A percentile compares a stretch with the other conserved stretches of the same genome.
Evolutionary conservation across 2,888 invertebrate genomes (phyloP).

Genomic region (Harmothoe impar): DNA sequence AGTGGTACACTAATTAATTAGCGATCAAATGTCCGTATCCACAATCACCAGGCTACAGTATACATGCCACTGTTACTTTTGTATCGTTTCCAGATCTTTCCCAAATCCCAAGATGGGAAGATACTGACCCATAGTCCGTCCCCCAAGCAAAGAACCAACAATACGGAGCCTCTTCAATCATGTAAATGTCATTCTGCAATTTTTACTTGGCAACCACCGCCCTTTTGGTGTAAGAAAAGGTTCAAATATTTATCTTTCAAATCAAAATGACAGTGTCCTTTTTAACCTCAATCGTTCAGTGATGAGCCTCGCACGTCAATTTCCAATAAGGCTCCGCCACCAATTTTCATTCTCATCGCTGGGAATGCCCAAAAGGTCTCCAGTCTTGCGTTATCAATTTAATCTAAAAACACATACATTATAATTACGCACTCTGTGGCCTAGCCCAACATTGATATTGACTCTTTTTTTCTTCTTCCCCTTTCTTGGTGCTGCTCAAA

Average conservation of each 20-base stretch:
- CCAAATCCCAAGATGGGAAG: neutral
- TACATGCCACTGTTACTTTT: too few species aligned
- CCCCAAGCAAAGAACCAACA: neutral
- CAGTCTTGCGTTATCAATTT: conserved; percentile 34
- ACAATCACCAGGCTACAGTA: too few species aligned
- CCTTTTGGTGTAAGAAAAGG: neutral
- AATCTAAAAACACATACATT: conserved; percentile 19
- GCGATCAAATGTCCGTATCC: too few species aligned
- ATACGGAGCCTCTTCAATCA: neutral
- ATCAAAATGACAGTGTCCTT: conserved; percentile 21
- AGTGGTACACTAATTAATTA: too few species aligned
- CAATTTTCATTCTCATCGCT: neutral
- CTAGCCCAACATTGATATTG: neutral
- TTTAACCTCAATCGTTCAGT: neutral
- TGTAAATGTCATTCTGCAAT: neutral
- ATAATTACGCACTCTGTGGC: neutral
- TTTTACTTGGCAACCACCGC: neutral
- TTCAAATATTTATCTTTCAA: conserved; percentile 35
- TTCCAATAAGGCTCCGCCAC: neutral
- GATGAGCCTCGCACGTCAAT: conserved; percentile 21
- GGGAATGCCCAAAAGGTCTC: neutral
- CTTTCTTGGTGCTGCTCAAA: neutral
- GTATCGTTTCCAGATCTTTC: too few species aligned
- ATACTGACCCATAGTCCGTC: neutral
- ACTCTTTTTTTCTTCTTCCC: neutral